phyloP scores from a whole-genome alignment of 2,888 invertebrate genomes.

The Drosophila phalerata region DNA sequence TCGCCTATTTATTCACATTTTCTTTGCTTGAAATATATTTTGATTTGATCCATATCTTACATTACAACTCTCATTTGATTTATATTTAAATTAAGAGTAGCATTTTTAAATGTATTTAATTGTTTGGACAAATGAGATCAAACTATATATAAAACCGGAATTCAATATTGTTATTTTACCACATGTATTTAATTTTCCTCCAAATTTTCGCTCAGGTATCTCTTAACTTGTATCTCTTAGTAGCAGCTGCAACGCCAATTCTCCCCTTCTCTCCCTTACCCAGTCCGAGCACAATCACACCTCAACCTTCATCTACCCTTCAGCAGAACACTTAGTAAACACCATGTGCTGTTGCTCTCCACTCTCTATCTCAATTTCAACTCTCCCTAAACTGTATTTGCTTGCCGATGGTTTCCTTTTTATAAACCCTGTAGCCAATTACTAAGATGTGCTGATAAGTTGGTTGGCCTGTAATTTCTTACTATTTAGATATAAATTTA shows the following conservation, averaged over 20 bases:
- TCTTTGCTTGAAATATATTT: neutral
- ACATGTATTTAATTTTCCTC: neutral
- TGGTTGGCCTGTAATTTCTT: neutral
- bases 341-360: slow-evolving; percentile 20
- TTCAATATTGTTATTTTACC: neutral
- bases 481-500: no score
- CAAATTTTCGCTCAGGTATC: neutral
- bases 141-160: neutral
- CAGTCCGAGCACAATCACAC: slow-evolving; percentile 19
- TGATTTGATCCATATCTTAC: no score
- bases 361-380: slow-evolving; percentile 12
- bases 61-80: no score
- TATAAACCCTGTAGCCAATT: neutral
- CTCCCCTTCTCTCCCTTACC: neutral
- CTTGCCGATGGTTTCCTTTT: slow-evolving; percentile 15
- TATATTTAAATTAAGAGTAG: no score
- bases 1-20: neutral
- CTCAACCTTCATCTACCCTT: slow-evolving; percentile 52
- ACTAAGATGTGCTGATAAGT: neutral
- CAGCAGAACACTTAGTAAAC: slow-evolving; percentile 40
- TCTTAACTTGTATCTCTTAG: neutral
- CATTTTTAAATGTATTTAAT: no score
- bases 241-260: slow-evolving; percentile 17
- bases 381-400: slow-evolving; percentile 36
- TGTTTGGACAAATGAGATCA: no score